phyloP scores from a whole-genome alignment of 2,797 vertebrate species.

The Sciaenops ocellatus region DNA sequence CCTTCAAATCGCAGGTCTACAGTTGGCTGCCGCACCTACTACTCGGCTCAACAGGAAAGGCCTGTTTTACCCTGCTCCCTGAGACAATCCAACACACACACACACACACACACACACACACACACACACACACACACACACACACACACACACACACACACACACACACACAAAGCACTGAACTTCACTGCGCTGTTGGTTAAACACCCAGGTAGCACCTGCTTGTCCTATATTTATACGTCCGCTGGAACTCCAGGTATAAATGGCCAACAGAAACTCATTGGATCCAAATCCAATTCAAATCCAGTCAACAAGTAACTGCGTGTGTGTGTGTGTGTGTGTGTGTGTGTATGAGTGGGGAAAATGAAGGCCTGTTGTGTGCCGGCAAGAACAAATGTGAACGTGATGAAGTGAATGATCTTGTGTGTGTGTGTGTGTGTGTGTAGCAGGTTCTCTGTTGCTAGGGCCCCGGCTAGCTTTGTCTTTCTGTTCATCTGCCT shows the following conservation, averaged over 20 bases:
- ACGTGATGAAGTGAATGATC: slow-evolving; percentile 28
- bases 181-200: slow-evolving; percentile 42
- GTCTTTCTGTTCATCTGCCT: slow-evolving; percentile 78
- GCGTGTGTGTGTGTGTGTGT: slow-evolving; percentile 1
- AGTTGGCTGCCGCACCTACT: slow-evolving; percentile 73
- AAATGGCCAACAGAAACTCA: neutral
- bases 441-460: slow-evolving; percentile 67
- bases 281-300: slow-evolving; percentile 29
- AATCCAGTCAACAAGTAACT: slow-evolving; percentile 27
- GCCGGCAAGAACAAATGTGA: slow-evolving; percentile 36
- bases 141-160: slow-evolving; percentile 27
- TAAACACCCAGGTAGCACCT: slow-evolving; percentile 29
- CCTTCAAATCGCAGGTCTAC: slow-evolving; percentile 64
- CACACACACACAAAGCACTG: slow-evolving; percentile 32
- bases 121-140: slow-evolving; percentile 44
- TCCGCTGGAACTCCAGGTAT: neutral
- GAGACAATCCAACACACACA: slow-evolving; percentile 39
- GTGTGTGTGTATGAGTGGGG: slow-evolving; percentile 1
- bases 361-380: slow-evolving; percentile 15
- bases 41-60: slow-evolving; percentile 81
- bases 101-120: slow-evolving; percentile 36
- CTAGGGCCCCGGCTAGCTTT: slow-evolving; percentile 73
- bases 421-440: slow-evolving; percentile 11
- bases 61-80: slow-evolving; percentile 73
- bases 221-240: slow-evolving; percentile 2